phyloP scores from a whole-genome alignment of 2,888 invertebrate genomes.

The Drosophila silvestris region DNA sequence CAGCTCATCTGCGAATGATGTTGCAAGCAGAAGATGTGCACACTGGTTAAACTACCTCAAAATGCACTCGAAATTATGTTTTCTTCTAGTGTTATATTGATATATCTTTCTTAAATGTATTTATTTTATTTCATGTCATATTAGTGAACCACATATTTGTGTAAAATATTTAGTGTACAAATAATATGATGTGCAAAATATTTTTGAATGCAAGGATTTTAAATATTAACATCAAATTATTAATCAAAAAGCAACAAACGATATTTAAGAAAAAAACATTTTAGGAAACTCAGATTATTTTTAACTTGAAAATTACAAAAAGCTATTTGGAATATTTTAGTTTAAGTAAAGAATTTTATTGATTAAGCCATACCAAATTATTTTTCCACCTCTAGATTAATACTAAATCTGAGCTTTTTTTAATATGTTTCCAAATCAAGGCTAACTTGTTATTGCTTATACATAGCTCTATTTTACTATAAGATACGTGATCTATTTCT shows the following conservation, averaged over 20 bases:
- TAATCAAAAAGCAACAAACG: neutral
- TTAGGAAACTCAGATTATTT: neutral
- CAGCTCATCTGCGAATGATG: slow-evolving; percentile 1
- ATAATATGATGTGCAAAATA: neutral
- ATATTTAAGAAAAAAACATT: neutral
- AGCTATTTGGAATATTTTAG: neutral
- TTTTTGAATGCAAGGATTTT: neutral
- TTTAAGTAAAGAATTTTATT: neutral
- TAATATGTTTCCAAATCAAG: neutral
- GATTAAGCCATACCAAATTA: too few species aligned
- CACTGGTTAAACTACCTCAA: slow-evolving; percentile 10
- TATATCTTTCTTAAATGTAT: neutral
- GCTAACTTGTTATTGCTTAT: neutral
- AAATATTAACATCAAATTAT: neutral
- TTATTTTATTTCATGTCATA: neutral
- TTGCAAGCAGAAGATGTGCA: neutral
- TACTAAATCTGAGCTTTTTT: neutral
- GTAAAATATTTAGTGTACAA: neutral
- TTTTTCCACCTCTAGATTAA: neutral
- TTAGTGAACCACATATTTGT: neutral
- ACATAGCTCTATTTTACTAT: neutral
- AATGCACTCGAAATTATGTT: neutral
- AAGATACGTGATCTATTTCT: neutral
- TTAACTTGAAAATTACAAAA: neutral
- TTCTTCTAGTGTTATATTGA: neutral